Conservation (phyloP, 1,140 invertebrate genomes). For the Papilio polyxenes region DNA sequence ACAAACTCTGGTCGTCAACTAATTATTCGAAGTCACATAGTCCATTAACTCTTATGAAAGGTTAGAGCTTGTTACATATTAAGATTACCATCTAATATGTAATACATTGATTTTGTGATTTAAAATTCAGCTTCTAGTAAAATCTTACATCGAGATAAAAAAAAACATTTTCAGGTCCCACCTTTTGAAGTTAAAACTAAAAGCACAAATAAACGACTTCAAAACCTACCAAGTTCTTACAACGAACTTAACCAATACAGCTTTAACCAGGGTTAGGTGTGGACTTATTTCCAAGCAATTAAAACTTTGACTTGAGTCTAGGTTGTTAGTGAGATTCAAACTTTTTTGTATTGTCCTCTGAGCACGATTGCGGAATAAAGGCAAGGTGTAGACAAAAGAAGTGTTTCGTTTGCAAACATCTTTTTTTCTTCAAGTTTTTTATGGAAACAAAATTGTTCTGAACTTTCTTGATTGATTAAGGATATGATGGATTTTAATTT, state of each 20-base stretch:
- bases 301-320: conserved; percentile 69
- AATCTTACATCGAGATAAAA: neutral
- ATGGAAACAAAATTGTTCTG: neutral
- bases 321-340: conserved; percentile 71
- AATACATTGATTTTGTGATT: neutral
- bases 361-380: conserved; percentile 65
- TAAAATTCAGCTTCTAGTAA: neutral
- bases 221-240: neutral
- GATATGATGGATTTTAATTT: neutral
- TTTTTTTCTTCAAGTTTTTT: neutral
- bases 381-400: conserved; percentile 69
- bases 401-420: conserved; percentile 60
- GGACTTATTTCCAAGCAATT: conserved; percentile 73
- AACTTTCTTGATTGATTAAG: neutral
- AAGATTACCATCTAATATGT: neutral
- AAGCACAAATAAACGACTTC: neutral
- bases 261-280: conserved; percentile 53
- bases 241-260: conserved; percentile 30
- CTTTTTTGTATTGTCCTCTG: conserved; percentile 69
- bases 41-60: conserved; percentile 20
- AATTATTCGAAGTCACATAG: conserved; percentile 26
- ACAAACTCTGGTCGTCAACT: conserved; percentile 20
- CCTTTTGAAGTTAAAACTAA: neutral
- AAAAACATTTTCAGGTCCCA: neutral
- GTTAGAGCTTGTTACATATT: conserved; percentile 6